Evolutionary conservation across 2,888 invertebrate genomes (phyloP).

Genomic region (Empis stercorea): DNA sequence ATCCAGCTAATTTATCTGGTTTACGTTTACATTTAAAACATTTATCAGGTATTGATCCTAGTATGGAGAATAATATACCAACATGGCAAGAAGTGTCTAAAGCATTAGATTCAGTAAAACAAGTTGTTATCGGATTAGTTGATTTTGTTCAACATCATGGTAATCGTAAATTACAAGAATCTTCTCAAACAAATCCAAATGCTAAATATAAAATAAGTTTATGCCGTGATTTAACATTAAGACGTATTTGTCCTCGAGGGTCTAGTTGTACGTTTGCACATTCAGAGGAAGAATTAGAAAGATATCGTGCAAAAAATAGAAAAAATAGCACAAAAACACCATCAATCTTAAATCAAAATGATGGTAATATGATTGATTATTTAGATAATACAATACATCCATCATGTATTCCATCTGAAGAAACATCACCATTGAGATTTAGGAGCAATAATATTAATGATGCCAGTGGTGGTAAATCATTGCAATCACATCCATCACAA

Average conservation of each 20-base stretch:
- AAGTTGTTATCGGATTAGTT: conserved; percentile 63
- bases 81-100: conserved; percentile 51
- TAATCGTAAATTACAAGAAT: conserved; percentile 48
- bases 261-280: conserved; percentile 86
- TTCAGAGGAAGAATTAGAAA: conserved; percentile 79
- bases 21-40: conserved; percentile 70
- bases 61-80: conserved; percentile 52
- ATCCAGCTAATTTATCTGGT: conserved; percentile 68
- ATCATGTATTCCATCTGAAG: conserved; percentile 20
- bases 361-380: conserved; percentile 12
- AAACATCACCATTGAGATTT: conserved; percentile 26
- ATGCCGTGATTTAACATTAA: conserved; percentile 70
- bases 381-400: conserved; percentile 15
- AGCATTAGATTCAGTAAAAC: conserved; percentile 53
- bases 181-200: conserved; percentile 44
- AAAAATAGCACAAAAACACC: conserved; percentile 37
- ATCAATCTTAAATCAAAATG: conserved; percentile 1
- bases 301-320: conserved; percentile 53
- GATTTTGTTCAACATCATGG: conserved; percentile 66
- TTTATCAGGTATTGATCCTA: conserved; percentile 76
- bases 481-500: conserved; percentile 9
- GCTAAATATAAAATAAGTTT: conserved; percentile 80
- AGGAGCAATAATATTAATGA: conserved; percentile 9
- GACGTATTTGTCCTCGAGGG: conserved; percentile 75
- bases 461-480: conserved; percentile 3